Conservation (phyloP, 2,113 vertebrate genomes). For the Hippocampus abdominalis region DNA sequence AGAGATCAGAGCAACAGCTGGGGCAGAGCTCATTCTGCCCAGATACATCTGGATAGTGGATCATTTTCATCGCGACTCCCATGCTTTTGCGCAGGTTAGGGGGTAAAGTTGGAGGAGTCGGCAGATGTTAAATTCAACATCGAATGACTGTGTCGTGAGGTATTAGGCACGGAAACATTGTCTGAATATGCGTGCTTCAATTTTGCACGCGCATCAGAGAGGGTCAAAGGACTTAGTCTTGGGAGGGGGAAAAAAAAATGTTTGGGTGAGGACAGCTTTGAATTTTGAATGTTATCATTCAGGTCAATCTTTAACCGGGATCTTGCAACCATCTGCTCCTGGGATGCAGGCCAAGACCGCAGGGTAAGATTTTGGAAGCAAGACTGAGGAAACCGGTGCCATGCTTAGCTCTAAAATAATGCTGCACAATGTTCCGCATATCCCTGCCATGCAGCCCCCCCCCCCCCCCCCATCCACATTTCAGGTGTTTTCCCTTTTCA, state of each 20-base stretch:
- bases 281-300: slow-evolving; percentile 63
- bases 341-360: slow-evolving; percentile 66
- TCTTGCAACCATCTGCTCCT: slow-evolving; percentile 73
- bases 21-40: slow-evolving; percentile 43
- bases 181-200: slow-evolving; percentile 36
- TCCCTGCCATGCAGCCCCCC: slow-evolving; percentile 34
- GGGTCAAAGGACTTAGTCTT: slow-evolving; percentile 31
- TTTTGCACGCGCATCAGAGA: slow-evolving; percentile 38
- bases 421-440: slow-evolving; percentile 32
- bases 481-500: slow-evolving; percentile 73
- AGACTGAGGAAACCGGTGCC: slow-evolving; percentile 20
- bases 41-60: slow-evolving; percentile 67
- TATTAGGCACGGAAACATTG: slow-evolving; percentile 60
- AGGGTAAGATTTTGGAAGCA: slow-evolving; percentile 51
- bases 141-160: slow-evolving; percentile 63
- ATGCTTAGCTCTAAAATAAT: slow-evolving; percentile 35
- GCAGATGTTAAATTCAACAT: slow-evolving; percentile 69
- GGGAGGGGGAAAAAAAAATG: slow-evolving; percentile 19
- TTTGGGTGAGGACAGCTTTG: slow-evolving; percentile 33
- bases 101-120: slow-evolving; percentile 41
- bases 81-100: slow-evolving; percentile 45
- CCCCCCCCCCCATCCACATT: slow-evolving; percentile 40
- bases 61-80: slow-evolving; percentile 56
- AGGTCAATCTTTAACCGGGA: slow-evolving; percentile 71
- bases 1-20: slow-evolving; percentile 53